Evolutionary conservation across 2,888 invertebrate species (phyloP).

Genomic region (Ommatoiulus sabulosus): DNA sequence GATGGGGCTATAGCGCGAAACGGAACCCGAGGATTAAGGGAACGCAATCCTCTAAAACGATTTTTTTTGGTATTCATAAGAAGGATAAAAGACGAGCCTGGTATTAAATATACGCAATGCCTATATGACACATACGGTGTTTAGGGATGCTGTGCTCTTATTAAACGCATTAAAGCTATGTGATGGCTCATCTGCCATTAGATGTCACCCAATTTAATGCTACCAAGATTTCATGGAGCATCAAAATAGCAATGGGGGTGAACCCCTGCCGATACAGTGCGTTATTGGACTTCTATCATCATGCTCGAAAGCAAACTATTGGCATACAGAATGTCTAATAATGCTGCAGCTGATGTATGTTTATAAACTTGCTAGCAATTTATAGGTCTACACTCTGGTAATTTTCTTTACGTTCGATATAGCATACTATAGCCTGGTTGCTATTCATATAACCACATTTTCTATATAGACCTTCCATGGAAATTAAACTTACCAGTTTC

Average conservation of each 20-base stretch:
- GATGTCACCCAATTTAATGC: constrained; percentile 26
- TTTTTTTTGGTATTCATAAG: constrained; percentile 23
- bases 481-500: constrained; percentile 5
- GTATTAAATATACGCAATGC: constrained; percentile 11
- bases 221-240: constrained; percentile 24
- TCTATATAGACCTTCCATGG: not conserved
- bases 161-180: constrained; percentile 40
- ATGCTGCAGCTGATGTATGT: not conserved
- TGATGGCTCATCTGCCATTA: constrained; percentile 43
- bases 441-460: not conserved
- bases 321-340: not conserved
- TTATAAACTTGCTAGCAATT: not conserved
- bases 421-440: not conserved
- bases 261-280: not conserved
- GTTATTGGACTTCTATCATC: not conserved
- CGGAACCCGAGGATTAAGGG: constrained; percentile 26
- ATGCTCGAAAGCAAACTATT: not conserved
- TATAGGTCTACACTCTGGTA: not conserved
- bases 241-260: constrained; percentile 40
- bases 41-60: constrained; percentile 36
- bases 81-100: constrained; percentile 29
- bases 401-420: not conserved
- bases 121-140: not conserved
- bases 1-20: not conserved
- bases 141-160: not conserved